phyloP scores from a whole-genome alignment of 1,140 invertebrate species.

The Fopius arisanus region DNA sequence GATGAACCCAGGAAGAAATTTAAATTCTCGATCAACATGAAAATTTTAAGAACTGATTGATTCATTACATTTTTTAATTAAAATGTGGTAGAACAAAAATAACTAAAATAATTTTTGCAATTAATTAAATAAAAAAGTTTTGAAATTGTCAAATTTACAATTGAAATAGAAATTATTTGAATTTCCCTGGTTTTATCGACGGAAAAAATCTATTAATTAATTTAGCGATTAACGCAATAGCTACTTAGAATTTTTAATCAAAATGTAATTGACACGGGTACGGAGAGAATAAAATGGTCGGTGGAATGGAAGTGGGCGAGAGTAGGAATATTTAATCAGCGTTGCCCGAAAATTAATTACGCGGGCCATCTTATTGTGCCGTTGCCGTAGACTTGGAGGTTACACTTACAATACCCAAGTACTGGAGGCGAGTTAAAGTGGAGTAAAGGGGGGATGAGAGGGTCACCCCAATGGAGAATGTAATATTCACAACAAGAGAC shows the following conservation, averaged over 20 bases:
- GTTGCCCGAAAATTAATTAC: slow-evolving; percentile 60
- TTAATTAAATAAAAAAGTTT: too few relatives aligned
- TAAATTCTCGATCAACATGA: background rate
- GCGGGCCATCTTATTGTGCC: slow-evolving; percentile 58
- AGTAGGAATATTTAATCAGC: slow-evolving; percentile 62
- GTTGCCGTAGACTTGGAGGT: slow-evolving; percentile 14
- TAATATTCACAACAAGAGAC: slow-evolving; percentile 61
- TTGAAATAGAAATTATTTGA: too few relatives aligned
- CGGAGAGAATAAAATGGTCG: background rate
- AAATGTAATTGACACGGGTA: too few relatives aligned
- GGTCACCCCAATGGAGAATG: slow-evolving; percentile 49
- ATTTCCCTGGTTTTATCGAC: too few relatives aligned
- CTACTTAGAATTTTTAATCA: too few relatives aligned
- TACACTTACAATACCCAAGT: slow-evolving; percentile 17
- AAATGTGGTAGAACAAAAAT: too few relatives aligned
- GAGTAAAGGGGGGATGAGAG: background rate
- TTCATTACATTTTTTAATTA: too few relatives aligned
- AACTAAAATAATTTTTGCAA: too few relatives aligned
- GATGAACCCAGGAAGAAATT: background rate
- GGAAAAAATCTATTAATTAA: too few relatives aligned
- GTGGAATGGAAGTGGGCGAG: slow-evolving; percentile 26
- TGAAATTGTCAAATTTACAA: too few relatives aligned
- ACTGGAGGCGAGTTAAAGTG: background rate
- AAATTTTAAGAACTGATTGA: too few relatives aligned
- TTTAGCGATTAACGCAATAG: too few relatives aligned